Evolutionary conservation across 2,888 invertebrate genomes (phyloP).

Genomic region (Eutolmus rufibarbis): DNA sequence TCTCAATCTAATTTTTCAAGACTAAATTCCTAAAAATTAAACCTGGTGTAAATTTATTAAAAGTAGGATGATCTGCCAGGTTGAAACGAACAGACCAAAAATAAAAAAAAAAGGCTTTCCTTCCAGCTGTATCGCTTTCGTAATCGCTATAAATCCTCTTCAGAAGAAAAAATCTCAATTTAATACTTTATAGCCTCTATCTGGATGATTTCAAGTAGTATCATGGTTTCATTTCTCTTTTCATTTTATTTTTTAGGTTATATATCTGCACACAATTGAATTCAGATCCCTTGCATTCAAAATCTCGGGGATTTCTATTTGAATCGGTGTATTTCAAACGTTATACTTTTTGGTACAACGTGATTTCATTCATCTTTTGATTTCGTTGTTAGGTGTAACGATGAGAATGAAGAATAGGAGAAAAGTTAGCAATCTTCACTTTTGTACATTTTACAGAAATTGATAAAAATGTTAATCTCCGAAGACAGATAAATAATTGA

Average conservation of each 20-base stretch:
- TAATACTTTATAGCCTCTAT: neutral
- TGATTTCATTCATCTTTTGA: neutral
- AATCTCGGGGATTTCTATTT: neutral
- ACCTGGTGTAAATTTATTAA: neutral
- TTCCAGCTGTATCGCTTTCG: neutral
- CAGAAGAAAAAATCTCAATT: neutral
- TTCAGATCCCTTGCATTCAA: neutral
- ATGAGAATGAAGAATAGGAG: neutral
- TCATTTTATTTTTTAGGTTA: neutral
- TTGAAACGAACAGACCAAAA: neutral
- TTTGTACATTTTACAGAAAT: no score
- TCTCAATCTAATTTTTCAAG: neutral
- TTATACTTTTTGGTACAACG: neutral
- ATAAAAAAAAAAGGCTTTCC: no score
- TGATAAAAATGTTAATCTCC: no score
- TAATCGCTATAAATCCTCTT: neutral
- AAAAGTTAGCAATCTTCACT: no score
- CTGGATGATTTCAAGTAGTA: neutral
- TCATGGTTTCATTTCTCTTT: neutral
- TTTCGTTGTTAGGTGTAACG: neutral
- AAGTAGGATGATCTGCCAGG: neutral
- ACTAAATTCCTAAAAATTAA: neutral
- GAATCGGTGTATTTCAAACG: neutral
- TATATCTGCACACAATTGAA: neutral
- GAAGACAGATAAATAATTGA: no score